phyloP scores from a whole-genome alignment of 2,888 invertebrate genomes.

The Tipula unca region DNA sequence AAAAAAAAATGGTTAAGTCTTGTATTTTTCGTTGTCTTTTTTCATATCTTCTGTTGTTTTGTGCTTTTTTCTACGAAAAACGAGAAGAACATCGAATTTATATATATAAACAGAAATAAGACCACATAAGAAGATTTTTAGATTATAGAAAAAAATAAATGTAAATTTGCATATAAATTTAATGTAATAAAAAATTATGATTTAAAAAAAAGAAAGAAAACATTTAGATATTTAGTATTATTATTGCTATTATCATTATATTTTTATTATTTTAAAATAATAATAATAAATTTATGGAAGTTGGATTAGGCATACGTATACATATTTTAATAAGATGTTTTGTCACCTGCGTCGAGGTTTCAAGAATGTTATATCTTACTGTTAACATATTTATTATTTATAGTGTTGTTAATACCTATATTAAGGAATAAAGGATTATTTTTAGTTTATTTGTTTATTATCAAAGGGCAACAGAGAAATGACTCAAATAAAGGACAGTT shows the following conservation, averaged over 20 bases:
- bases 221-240: background rate
- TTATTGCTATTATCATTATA: background rate
- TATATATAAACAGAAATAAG: background rate
- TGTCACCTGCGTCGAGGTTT: background rate
- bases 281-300: background rate
- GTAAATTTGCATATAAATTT: slow-evolving; percentile 8
- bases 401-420: background rate
- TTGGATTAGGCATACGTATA: background rate
- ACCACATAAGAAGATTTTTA: slow-evolving; percentile 14
- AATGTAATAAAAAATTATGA: background rate
- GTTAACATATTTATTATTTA: background rate
- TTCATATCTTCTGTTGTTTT: background rate
- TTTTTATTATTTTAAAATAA: background rate
- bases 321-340: background rate
- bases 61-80: background rate
- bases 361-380: background rate
- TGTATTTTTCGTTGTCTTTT: background rate
- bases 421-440: background rate
- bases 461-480: too few species aligned
- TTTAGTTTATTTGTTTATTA: background rate
- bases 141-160: slow-evolving; percentile 1
- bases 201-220: background rate
- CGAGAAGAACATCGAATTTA: background rate
- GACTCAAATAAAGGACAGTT: too few species aligned
- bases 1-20: background rate